phyloP scores from a whole-genome alignment of 37 sponge, comb jelly and placozoan genomes.

The Theonella swinhoei region DNA sequence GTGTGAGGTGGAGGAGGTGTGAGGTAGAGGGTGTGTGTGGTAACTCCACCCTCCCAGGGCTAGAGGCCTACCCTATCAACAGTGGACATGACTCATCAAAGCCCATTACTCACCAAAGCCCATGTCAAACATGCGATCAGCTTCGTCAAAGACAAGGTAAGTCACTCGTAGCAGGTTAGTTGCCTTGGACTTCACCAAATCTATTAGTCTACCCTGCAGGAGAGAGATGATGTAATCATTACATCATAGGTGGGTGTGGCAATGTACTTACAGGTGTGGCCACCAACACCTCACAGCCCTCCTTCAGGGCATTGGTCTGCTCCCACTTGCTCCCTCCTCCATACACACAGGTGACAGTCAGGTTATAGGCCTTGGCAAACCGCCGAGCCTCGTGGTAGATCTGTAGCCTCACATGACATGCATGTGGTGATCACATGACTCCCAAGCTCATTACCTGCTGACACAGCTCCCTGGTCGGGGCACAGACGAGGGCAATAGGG shows the following conservation, averaged over 20 bases:
- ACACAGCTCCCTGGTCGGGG: constrained; percentile 98
- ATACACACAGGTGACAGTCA: constrained; percentile 83
- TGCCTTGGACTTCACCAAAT: constrained; percentile 88
- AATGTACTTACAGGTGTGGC: constrained; percentile 88
- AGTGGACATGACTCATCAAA: too few species aligned
- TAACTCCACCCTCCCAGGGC: too few species aligned
- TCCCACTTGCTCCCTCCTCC: constrained; percentile 96
- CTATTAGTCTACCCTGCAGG: constrained; percentile 90
- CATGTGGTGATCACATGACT: not conserved
- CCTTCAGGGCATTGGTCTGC: constrained; percentile 89
- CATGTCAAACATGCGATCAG: constrained; percentile 99
- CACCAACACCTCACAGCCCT: constrained; percentile 93
- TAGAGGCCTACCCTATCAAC: too few species aligned
- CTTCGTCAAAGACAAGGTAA: constrained; percentile 97
- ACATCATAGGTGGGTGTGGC: not conserved
- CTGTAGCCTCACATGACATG: constrained; percentile 14
- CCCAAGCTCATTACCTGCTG: constrained; percentile 72
- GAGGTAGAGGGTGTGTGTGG: too few species aligned
- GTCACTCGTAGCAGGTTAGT: constrained; percentile 86
- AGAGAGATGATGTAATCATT: not conserved
- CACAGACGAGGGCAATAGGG: constrained; percentile 92
- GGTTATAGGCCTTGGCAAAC: constrained; percentile 88
- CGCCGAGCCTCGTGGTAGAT: constrained; percentile 91
- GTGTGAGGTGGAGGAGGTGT: not conserved
- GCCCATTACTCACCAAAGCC: constrained; percentile 82